phyloP scores from a whole-genome alignment of 1,140 invertebrate genomes.

The Hycleus cichorii region DNA sequence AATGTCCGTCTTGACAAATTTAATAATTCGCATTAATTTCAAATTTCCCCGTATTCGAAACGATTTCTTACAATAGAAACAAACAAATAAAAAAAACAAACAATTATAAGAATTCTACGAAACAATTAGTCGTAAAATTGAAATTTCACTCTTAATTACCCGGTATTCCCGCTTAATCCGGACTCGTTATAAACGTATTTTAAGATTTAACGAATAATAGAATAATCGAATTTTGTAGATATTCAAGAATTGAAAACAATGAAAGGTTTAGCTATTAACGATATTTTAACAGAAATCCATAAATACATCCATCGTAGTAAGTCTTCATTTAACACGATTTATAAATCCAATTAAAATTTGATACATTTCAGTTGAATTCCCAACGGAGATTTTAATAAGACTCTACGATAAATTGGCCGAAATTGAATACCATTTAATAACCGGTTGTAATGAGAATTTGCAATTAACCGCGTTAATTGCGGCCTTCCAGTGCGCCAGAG shows the following conservation, averaged over 20 bases:
- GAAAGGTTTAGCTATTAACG: conserved; percentile 83
- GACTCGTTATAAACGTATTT: conserved; percentile 24
- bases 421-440: conserved; percentile 69
- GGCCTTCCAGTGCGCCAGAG: conserved; percentile 65
- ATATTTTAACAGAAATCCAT: conserved; percentile 87
- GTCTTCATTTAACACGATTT: conserved; percentile 19
- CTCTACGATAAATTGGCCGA: conserved; percentile 75
- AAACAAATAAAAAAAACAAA: no score
- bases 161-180: no score
- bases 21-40: no score
- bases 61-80: no score
- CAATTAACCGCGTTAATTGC: conserved; percentile 77
- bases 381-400: conserved; percentile 62
- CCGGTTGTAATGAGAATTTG: conserved; percentile 73
- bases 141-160: no score
- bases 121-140: no score
- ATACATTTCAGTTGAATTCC: conserved; percentile 70
- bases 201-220: neutral
- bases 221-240: conserved; percentile 52
- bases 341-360: neutral
- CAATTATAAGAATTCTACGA: no score
- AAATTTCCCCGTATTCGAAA: no score
- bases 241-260: conserved; percentile 74
- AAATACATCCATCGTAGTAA: conserved; percentile 77
- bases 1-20: no score